Conservation (phyloP, 2,113 vertebrate genomes). For the Triplophysa siluroides region DNA sequence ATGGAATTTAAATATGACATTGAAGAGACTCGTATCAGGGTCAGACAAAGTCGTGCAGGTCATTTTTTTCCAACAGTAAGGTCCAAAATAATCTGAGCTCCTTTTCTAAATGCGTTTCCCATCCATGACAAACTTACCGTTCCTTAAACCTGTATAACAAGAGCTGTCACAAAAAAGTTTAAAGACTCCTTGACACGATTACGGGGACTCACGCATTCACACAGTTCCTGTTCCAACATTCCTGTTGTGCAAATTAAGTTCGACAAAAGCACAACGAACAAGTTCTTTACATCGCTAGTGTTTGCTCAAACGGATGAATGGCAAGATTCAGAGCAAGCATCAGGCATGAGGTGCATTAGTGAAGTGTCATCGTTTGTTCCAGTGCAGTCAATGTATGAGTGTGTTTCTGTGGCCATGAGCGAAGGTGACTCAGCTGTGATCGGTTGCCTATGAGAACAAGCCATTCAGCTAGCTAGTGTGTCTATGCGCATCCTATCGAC, state of each 20-base stretch:
- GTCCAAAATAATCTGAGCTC: neutral
- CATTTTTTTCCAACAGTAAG: neutral
- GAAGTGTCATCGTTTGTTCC: slow-evolving; percentile 40
- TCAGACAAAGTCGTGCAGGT: neutral
- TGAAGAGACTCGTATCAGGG: slow-evolving; percentile 27
- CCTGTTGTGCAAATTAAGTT: slow-evolving; percentile 49
- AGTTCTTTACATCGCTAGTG: slow-evolving; percentile 44
- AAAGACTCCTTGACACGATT: neutral
- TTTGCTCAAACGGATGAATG: slow-evolving; percentile 62
- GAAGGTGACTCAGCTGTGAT: slow-evolving; percentile 48
- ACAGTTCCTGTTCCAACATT: slow-evolving; percentile 42
- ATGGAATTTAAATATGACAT: neutral
- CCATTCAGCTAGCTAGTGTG: slow-evolving; percentile 49
- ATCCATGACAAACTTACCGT: slow-evolving; percentile 63
- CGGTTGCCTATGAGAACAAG: slow-evolving; percentile 51
- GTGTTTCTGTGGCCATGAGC: slow-evolving; percentile 41
- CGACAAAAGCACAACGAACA: slow-evolving; percentile 48
- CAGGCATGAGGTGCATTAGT: slow-evolving; percentile 72
- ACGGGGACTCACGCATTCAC: slow-evolving; percentile 6
- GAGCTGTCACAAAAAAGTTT: slow-evolving; percentile 43
- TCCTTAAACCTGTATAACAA: slow-evolving; percentile 45
- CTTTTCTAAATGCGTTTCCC: neutral
- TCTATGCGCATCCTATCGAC: slow-evolving; percentile 9
- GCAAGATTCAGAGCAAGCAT: slow-evolving; percentile 72
- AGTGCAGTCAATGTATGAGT: slow-evolving; percentile 31